phyloP scores from a whole-genome alignment of 2,113 vertebrate species.

The Patagioenas fasciata region DNA sequence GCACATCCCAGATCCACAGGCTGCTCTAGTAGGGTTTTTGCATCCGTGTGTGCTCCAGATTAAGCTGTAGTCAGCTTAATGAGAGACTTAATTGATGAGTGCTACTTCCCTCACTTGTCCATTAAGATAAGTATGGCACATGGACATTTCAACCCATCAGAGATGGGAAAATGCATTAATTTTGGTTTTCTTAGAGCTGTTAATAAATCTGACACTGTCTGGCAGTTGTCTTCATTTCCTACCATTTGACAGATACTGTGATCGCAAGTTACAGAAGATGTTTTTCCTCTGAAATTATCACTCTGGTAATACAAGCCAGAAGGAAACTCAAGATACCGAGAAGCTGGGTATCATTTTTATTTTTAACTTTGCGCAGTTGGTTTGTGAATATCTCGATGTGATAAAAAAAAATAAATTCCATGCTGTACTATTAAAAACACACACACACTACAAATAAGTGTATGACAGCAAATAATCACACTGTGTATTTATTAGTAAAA shows the following conservation, averaged over 20 bases:
- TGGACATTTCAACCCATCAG: constrained; percentile 70
- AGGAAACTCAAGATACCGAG: constrained; percentile 73
- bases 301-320: constrained; percentile 71
- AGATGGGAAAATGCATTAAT: constrained; percentile 77
- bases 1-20: not conserved
- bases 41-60: constrained; percentile 8
- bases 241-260: constrained; percentile 75
- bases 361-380: constrained; percentile 47
- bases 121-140: constrained; percentile 74
- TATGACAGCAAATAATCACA: constrained; percentile 54
- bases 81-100: constrained; percentile 72
- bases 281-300: constrained; percentile 75
- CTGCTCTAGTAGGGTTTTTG: not conserved
- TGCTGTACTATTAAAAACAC: constrained; percentile 50
- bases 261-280: constrained; percentile 76
- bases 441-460: constrained; percentile 7
- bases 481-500: constrained; percentile 21
- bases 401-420: constrained; percentile 26
- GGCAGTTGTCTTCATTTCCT: constrained; percentile 79
- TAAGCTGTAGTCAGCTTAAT: constrained; percentile 61
- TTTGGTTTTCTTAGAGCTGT: constrained; percentile 69
- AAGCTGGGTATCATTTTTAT: constrained; percentile 45
- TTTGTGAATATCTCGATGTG: constrained; percentile 25
- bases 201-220: constrained; percentile 81
- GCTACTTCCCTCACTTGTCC: constrained; percentile 68